Percentiles rank a stretch among this genome's conserved stretches.
Conservation (phyloP, 2,888 invertebrate species). For the Lumbricus terrestris region DNA sequence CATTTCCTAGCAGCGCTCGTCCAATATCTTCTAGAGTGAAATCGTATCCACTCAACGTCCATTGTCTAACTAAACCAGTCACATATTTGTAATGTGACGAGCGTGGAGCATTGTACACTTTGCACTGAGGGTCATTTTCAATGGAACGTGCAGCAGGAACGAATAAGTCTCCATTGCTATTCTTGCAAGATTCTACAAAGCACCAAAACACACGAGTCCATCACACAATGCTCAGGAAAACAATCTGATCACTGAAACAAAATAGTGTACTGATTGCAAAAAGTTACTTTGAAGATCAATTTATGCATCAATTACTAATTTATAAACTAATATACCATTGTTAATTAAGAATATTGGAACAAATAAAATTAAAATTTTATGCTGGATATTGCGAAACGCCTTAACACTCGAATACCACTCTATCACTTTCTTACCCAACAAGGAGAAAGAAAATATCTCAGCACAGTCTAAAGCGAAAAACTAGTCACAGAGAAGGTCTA, state of each 20-base stretch:
- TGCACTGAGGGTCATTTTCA: background rate
- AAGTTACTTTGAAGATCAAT: background rate
- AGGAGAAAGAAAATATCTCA: background rate
- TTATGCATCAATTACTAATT: background rate
- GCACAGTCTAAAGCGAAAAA: background rate
- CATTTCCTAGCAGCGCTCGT: background rate
- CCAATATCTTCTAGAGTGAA: constrained; percentile 13
- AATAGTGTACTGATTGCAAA: background rate
- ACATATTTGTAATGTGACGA: background rate
- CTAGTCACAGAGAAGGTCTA: background rate
- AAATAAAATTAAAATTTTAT: background rate
- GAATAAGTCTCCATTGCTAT: background rate
- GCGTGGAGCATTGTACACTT: constrained; percentile 6
- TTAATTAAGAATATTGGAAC: background rate
- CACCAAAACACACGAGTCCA: background rate
- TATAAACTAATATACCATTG: background rate
- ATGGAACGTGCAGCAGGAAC: background rate
- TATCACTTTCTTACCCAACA: background rate
- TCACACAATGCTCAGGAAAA: background rate
- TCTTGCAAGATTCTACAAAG: background rate
- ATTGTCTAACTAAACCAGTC: background rate
- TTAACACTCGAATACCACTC: background rate
- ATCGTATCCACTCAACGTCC: background rate
- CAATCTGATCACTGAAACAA: background rate
- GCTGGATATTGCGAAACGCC: background rate